Base-by-base conservation (phyloP, 2,888 invertebrate species). In the Ochropleura leucogaster region DNA sequence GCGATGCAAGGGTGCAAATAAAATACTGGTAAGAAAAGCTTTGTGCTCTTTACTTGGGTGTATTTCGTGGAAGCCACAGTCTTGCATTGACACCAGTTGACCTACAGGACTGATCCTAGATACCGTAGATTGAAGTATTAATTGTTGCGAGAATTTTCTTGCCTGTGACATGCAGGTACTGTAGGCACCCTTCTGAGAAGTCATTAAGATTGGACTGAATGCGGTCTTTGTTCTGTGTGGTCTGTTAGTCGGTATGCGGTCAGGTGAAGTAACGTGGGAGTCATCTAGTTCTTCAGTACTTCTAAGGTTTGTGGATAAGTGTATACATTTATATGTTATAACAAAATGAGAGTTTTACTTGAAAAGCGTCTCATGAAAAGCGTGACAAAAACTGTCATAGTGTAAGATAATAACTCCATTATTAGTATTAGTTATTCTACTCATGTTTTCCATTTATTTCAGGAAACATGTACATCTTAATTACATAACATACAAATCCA, bases 41-140 rank as follows among this genome's bases (percentile, higher is more conserved):
- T 83, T 77, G 65, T 66, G 62, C 18, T 44, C 3, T 60, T 68
- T 16, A 59, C 63, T 62, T 49, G 40, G 16, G n/a, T 74, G 64
- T 70, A 72, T 73, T 89, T 89, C 86, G 72, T 80, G 76, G 89
- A 89, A 89, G 66, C 46, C 42, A 62, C 69, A 88, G 89, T 87
- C 89, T 89, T 89, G 86, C 84, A 87, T 87, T 91, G 92, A 89
- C 90, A 90, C 89, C 87, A 88, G 90, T 89, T 89, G 89, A 90
- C 91, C 89, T 83, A 82, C 79, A 87, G 87, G 86, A 68, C 77
- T 73, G 83, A 88, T 84, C 77, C 9, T 68, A 83, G 88, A 83
- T 86, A 85, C 42, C 30, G 68, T 74, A 68, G 66, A 85, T 82
- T 86, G 47, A 62, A 62, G 72, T 67, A 72, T 76, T 80, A 85